These are phyloP conservation scores for Drosophila emarginata DNA, from an alignment of 2,888 invertebrate species.

Conservation along the genomic window DNA sequence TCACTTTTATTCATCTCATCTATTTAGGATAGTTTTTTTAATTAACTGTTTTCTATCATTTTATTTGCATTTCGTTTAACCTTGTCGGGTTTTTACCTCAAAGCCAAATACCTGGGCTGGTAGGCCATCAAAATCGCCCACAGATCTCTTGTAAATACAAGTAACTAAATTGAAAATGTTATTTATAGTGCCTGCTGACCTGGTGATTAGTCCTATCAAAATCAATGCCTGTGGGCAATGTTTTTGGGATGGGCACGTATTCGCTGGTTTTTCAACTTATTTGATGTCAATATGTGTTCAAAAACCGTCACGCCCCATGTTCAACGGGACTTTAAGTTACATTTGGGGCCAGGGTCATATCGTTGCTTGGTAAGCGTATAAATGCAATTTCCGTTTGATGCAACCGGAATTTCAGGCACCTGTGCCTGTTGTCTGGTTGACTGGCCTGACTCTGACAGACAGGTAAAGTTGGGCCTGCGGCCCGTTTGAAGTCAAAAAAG, in stretches of 20 bases:
- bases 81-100: neutral
- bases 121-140: neutral
- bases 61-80: neutral
- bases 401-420: slow-evolving; percentile 65
- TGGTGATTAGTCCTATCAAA: slow-evolving; percentile 56
- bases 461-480: slow-evolving; percentile 2
- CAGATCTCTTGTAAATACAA: neutral
- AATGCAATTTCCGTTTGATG: slow-evolving; percentile 71
- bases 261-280: slow-evolving; percentile 3
- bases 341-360: slow-evolving; percentile 9
- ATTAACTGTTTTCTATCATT: neutral
- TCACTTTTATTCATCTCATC: neutral
- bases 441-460: slow-evolving; percentile 8
- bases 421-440: slow-evolving; percentile 28
- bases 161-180: slow-evolving; percentile 2
- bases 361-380: slow-evolving; percentile 57
- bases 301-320: slow-evolving; percentile 2
- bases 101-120: no score
- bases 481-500: neutral
- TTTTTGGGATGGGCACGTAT: neutral
- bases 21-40: neutral
- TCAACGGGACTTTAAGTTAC: neutral
- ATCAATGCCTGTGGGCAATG: slow-evolving; percentile 51
- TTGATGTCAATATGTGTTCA: slow-evolving; percentile 22
- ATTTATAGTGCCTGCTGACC: slow-evolving; percentile 36